Base-by-base conservation (phyloP, 2,888 invertebrate species). In the Andrena bicolor region DNA sequence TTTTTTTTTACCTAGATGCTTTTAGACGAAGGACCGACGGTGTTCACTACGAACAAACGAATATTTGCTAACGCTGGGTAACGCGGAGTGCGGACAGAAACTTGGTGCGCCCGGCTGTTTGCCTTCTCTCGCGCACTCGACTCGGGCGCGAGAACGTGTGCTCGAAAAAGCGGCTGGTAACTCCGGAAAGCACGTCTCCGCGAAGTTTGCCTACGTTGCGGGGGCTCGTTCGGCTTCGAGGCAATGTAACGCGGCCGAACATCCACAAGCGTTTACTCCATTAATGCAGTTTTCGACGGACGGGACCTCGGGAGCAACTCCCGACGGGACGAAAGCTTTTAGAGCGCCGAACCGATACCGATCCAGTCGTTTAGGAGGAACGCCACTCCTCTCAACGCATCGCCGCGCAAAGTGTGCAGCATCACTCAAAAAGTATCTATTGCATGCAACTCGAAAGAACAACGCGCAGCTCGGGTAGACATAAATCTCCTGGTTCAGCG, bases 221-320 rank as follows among this genome's bases (percentile, higher is more conserved):
- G n/a, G 51, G 65, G n/a, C 75, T 70, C 56, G n/a, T 51, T 68
- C 16, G 58, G n/a, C 35, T 41, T 32, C 20, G 64, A 53, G 53
- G 60, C 32, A 53, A 60, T 4, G 23, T 16, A 30, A 61, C 66
- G 49, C 26, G 20, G 60, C 35, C 69, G 70, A 68, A 66, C 71
- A 64, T 26, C 32, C 41, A 10, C 20, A 35, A 13, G 58, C 26
- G 65, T 80, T 71, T 64, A 71, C 51, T 49, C 61, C 53, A n/a
- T 53, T 80, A 80, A 69, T 64, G 69, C 60, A 71, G 26, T 60
- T 80, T 71, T 77, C 65, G 60, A 26, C 20, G 32, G 16, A 63
- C 28, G 13, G 5, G 2, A 16, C 35, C 20, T 49, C 28, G 23
- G 10, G 20, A 56, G 30, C 3, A 61, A 48, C 48, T 53, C 61